phyloP scores from a whole-genome alignment of 2,113 vertebrate genomes.

The Lasiurus borealis region DNA sequence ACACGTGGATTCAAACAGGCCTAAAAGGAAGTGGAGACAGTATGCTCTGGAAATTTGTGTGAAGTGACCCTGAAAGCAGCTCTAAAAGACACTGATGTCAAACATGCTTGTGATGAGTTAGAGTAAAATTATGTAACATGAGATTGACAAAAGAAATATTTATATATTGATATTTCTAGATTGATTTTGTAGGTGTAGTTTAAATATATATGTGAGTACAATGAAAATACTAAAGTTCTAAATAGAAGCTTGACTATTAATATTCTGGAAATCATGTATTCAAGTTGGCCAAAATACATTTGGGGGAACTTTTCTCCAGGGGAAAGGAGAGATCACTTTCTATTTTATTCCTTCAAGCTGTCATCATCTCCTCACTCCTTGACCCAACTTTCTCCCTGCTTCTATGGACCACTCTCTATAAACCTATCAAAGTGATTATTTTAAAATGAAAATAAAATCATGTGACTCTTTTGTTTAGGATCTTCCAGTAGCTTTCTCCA shows the following conservation, averaged over 20 bases:
- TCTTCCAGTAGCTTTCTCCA: not conserved
- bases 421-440: not conserved
- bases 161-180: constrained; percentile 10
- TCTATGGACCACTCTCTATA: not conserved
- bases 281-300: not conserved
- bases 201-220: constrained; percentile 11
- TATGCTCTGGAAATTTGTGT: not conserved
- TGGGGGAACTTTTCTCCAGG: not conserved
- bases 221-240: not conserved
- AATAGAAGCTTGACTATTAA: not conserved
- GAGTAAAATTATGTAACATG: not conserved
- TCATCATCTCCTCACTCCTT: not conserved
- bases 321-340: not conserved
- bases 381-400: no score
- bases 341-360: not conserved
- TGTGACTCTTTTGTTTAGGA: not conserved
- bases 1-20: not conserved
- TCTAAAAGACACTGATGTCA: not conserved
- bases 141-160: constrained; percentile 1
- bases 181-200: constrained; percentile 2
- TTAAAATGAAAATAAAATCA: not conserved
- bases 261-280: not conserved
- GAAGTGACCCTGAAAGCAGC: not conserved
- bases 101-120: not conserved
- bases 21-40: not conserved